These are phyloP conservation scores for Eudemis profundana DNA, from an alignment of 2,888 invertebrate genomes.

Conservation along the genomic window DNA sequence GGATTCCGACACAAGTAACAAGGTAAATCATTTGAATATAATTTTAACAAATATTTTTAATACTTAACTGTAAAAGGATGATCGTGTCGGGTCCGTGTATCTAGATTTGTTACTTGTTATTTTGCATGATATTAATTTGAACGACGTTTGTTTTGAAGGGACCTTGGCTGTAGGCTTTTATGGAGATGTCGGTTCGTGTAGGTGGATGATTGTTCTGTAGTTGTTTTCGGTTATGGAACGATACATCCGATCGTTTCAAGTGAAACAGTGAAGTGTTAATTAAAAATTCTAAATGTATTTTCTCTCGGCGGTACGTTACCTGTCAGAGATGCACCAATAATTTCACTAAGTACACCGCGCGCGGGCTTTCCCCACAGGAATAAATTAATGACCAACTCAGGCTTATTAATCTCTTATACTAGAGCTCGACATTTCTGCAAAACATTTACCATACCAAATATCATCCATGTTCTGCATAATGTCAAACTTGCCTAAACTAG, in stretches of 20 bases:
- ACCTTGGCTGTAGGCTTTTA: conserved; percentile 50
- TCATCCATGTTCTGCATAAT: neutral
- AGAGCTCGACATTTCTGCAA: neutral
- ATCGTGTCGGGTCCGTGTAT: conserved; percentile 34
- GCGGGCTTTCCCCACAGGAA: conserved; percentile 51
- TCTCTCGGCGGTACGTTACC: conserved; percentile 56
- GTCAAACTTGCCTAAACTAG: conserved; percentile 14
- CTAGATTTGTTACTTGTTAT: conserved; percentile 40
- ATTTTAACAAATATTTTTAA: conserved; percentile 34
- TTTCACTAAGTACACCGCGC: conserved; percentile 56
- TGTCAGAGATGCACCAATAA: conserved; percentile 71
- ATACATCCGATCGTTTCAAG: conserved; percentile 5
- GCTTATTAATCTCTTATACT: conserved; percentile 13
- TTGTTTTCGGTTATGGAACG: conserved; percentile 28
- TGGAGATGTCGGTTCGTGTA: conserved; percentile 56
- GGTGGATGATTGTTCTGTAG: conserved; percentile 55
- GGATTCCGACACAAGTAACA: conserved; percentile 46
- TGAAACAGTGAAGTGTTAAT: conserved; percentile 20
- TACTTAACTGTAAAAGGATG: conserved; percentile 47
- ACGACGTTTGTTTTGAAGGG: conserved; percentile 24
- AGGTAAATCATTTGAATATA: conserved; percentile 52
- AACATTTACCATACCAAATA: neutral
- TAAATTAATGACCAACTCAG: conserved; percentile 26
- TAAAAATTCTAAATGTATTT: conserved; percentile 46
- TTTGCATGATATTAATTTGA: conserved; percentile 35